These are phyloP conservation scores for Tapera naevia DNA, from an alignment of 2,797 vertebrate genomes.

Conservation along the genomic window DNA sequence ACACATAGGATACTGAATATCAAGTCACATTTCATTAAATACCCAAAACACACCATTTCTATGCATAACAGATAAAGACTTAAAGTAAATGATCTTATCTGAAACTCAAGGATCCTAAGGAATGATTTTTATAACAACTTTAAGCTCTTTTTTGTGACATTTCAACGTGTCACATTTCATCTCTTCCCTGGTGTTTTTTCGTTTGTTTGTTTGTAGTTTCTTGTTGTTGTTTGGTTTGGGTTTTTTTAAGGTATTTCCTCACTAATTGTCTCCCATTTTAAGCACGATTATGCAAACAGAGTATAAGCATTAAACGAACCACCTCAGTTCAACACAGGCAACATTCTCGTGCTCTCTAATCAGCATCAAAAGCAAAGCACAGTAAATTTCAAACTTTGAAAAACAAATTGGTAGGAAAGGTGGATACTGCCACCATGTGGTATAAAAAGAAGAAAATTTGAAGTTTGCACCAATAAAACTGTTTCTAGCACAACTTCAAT, in stretches of 20 bases:
- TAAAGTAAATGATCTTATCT: neutral
- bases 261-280: neutral
- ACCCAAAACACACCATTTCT: neutral
- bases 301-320: neutral
- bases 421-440: conserved; percentile 72
- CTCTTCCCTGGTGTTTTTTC: neutral
- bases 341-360: neutral
- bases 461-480: neutral
- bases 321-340: neutral
- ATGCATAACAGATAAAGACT: neutral
- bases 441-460: neutral
- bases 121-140: neutral
- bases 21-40: neutral
- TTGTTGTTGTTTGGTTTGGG: no score
- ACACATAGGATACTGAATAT: neutral
- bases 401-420: neutral
- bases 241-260: neutral
- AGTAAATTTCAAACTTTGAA: neutral
- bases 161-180: no score
- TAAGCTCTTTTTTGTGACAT: neutral
- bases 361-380: neutral
- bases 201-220: no score
- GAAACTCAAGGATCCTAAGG: neutral
- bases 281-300: neutral
- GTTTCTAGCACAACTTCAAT: neutral